A percentile compares a stretch with the other conserved stretches of the same genome.
Conservation (phyloP, 2,113 vertebrate genomes). For the Fulica atra region DNA sequence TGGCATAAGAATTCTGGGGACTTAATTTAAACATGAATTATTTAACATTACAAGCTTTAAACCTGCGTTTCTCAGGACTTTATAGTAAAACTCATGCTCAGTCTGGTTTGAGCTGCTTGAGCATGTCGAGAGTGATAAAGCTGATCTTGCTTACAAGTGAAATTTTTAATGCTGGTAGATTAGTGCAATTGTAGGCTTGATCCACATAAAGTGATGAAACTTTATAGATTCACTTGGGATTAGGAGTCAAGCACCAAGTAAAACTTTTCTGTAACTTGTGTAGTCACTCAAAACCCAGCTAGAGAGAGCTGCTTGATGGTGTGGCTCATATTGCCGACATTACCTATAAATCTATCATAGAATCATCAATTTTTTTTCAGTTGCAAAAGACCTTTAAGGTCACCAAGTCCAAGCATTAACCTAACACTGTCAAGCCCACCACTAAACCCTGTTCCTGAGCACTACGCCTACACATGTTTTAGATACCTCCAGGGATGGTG, state of each 20-base stretch:
- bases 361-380: too few relatives aligned
- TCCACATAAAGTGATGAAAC: not conserved
- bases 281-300: not conserved
- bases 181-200: not conserved
- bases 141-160: not conserved
- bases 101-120: not conserved
- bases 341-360: not conserved
- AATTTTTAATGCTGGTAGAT: not conserved
- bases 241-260: not conserved
- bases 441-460: too few relatives aligned
- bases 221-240: not conserved
- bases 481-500: too few relatives aligned
- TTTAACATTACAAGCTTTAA: not conserved
- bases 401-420: too few relatives aligned
- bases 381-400: too few relatives aligned
- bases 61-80: not conserved
- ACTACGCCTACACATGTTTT: too few relatives aligned
- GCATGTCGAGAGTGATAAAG: not conserved
- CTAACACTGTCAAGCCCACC: too few relatives aligned
- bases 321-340: not conserved
- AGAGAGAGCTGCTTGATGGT: not conserved
- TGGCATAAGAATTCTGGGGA: not conserved
- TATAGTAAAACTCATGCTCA: not conserved
- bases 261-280: not conserved
- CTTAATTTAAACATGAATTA: constrained; percentile 7